Evolutionary conservation across 2,113 vertebrate species (phyloP), one percentile per base, ranked within the genome.

Genomic region (Indicator maculatus): DNA sequence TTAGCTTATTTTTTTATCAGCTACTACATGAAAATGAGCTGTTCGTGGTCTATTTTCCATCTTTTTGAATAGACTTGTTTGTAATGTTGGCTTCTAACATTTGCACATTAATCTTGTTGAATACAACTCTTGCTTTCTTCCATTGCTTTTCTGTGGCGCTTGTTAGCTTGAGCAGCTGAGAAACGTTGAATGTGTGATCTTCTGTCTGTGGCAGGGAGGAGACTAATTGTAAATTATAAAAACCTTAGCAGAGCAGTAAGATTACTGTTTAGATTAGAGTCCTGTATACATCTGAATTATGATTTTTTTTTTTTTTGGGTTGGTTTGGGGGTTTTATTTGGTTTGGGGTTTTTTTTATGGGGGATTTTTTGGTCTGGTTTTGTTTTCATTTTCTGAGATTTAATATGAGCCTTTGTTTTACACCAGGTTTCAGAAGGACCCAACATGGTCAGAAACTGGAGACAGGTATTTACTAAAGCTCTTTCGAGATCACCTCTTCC

Each of bases 401-500:
- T 98, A 85, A 97, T 79, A 13, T 91, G 50, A 96, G 50, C 64
- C 80, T 87, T 95, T 96, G 52, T 94, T 95, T 96, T 93, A 36
- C 58, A 67, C 53, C 94, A 99, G 99, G 97, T 99, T 99, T 97
- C 99, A 99, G 94, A 99, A 99, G 96, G 99, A 99, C 96, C 99
- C 99, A 16, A 98, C 99, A 4, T 99, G 99, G 99, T 99, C 99
- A 39, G 99, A 99, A 98, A 99, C 99, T 39, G 99, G 99, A 47
- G 99, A 99, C 97, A 98, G 99, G 69, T 99, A 99, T 96, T 98
- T 99, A 97, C 97, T 99, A 96, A 99, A 99, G 96, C 99, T 99
- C 96, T 99, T 99, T 98, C 98, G 99, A 96, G 99, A 99, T 97
- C 99, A 99, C 97, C 98, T 99, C 97, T 99, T 99, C 93, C 99